Evolutionary conservation across 2,888 invertebrate genomes (phyloP), one percentile per base, ranked within the genome.

Genomic region (Eurois occulta): DNA sequence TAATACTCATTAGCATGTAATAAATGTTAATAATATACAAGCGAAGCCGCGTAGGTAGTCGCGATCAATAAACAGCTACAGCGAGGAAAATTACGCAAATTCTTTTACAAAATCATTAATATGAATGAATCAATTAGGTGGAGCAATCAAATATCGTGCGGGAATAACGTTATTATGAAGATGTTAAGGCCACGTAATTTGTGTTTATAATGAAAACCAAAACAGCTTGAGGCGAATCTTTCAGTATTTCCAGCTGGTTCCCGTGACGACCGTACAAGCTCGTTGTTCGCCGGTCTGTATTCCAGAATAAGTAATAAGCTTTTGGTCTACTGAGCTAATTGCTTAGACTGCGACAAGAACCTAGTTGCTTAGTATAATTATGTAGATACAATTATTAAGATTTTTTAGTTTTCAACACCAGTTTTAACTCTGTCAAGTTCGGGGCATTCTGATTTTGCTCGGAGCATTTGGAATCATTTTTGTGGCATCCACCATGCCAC

Each of bases 41-140:
- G 65, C 18, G 4, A 28, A 28, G 41, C 55, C n/a, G 28, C 32
- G 38, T 21, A 55, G 81, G 64, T 24, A 55, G n/a, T 41, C 38
- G 5, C 58, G 32, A 70, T 84, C 60, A 52, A 78, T 55, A 55
- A 60, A 69, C 64, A 46, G 38, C 11, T 38, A 35, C 24, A n/a
- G 24, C 35, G 41, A 64, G 28, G 41, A 58, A 58, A 78, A 81
- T 81, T 64, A 72, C 24, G 60, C 13, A 84, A 70, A 62, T 71
- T 77, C 35, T 69, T 68, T 67, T 32, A 41, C 46, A 67, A 62
- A 80, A 71, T 67, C 65, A 67, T 84, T 62, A 68, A 78, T 67
- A 78, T 79, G 41, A 67, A 85, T 73, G 43, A 71, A 74, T 80
- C 48, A 82, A 82, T 82, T 78, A 64, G 11, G 38, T 41, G 58